Conservation (phyloP, 2,888 invertebrate genomes). For the Anodontia alba region DNA sequence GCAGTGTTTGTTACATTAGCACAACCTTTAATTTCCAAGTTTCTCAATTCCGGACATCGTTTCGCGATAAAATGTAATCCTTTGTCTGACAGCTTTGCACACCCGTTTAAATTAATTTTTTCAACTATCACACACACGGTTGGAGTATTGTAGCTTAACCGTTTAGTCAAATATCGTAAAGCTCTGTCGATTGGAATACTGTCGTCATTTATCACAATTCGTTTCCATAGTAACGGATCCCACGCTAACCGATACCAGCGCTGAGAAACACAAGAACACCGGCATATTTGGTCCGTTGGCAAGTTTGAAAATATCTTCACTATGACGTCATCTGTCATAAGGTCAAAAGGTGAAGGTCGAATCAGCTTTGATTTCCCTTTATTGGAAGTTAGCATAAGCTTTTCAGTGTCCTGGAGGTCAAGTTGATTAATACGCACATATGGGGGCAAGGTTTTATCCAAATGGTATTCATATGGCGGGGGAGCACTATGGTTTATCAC, state of each 20-base stretch:
- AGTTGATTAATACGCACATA: constrained; percentile 58
- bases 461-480: constrained; percentile 63
- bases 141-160: constrained; percentile 89
- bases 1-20: constrained; percentile 91
- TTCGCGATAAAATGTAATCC: constrained; percentile 91
- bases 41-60: constrained; percentile 92
- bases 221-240: constrained; percentile 91
- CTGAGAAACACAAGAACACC: constrained; percentile 90
- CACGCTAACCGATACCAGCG: constrained; percentile 92
- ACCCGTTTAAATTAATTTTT: constrained; percentile 89
- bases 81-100: constrained; percentile 91
- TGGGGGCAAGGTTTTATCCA: constrained; percentile 57
- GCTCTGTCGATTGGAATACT: constrained; percentile 89
- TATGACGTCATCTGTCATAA: constrained; percentile 89
- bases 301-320: constrained; percentile 90
- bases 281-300: constrained; percentile 90
- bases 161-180: constrained; percentile 87
- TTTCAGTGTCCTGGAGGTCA: constrained; percentile 68
- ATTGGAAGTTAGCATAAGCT: constrained; percentile 61
- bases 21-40: constrained; percentile 92
- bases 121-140: constrained; percentile 90
- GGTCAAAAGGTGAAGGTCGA: constrained; percentile 77
- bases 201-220: constrained; percentile 88
- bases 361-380: constrained; percentile 64
- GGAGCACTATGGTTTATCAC: constrained; percentile 47